Percentiles rank a stretch among this genome's conserved stretches.
These are phyloP conservation scores for Narcine bancroftii DNA, from an alignment of 2,113 vertebrate genomes.

Conservation along the genomic window DNA sequence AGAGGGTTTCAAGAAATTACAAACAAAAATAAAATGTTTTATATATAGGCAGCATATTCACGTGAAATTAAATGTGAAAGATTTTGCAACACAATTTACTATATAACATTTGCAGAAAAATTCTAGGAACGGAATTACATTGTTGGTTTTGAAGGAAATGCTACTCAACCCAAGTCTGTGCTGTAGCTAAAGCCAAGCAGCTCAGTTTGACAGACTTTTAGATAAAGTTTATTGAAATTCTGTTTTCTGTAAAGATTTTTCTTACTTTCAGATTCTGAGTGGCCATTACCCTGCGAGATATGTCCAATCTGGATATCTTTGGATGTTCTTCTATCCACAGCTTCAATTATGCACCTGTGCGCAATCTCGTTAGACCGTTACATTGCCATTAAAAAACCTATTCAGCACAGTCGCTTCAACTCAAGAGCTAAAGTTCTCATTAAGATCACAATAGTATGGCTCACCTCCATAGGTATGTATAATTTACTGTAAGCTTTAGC, in stretches of 20 bases:
- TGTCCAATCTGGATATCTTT: constrained; percentile 95
- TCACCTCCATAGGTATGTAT: constrained; percentile 88
- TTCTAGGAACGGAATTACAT: background rate
- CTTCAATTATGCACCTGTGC: constrained; percentile 96
- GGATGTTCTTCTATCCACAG: constrained; percentile 95
- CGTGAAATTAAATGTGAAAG: background rate
- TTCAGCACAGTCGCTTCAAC: constrained; percentile 91
- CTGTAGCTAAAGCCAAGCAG: background rate
- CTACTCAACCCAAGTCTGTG: background rate
- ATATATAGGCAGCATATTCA: background rate
- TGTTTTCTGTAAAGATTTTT: background rate
- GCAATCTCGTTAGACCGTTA: constrained; percentile 97
- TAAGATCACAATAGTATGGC: constrained; percentile 89
- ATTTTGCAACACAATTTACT: background rate
- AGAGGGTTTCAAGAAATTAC: constrained; percentile 3
- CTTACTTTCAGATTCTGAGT: constrained; percentile 72
- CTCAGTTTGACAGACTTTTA: background rate
- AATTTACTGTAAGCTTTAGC: background rate
- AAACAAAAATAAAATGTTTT: background rate
- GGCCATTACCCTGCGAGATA: constrained; percentile 79
- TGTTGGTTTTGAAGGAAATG: background rate
- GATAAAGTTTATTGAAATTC: background rate
- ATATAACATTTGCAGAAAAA: background rate
- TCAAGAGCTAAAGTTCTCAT: constrained; percentile 79
- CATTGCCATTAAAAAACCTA: constrained; percentile 94